Base-by-base conservation (phyloP, 1,140 invertebrate species). In the Zaprionus davidi region DNA sequence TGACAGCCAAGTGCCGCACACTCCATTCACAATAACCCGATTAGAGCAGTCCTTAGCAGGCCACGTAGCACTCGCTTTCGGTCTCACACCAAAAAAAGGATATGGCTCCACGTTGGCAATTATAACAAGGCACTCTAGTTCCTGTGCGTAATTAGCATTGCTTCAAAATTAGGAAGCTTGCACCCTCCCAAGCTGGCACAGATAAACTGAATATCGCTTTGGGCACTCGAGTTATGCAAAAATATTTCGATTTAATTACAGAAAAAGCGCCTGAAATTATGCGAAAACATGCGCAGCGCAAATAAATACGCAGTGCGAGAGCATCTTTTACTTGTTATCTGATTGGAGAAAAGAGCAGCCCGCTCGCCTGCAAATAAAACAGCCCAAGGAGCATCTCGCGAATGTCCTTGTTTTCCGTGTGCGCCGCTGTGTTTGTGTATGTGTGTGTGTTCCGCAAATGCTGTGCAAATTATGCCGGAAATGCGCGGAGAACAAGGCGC, bases 381-480 rank as follows among this genome's bases (percentile, higher is more conserved):
- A 46, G 57, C 38, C 53, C 44, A n/a, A 73, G 44, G 34, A 73
- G 67, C 66, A 53, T 41, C 41, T 44, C 55, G 55, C 79, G 20
- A 68, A 66, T 71, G 67, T 75, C 67, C 75, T 82, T 67, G 80
- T 64, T 62, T 74, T 38, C 56, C 15, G 38, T 24, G 20, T 67
- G 11, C 13, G 22, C 31, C 34, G 3, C 20, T 17, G 13, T 56
- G 44, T 66, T 11, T 49, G 26, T 24, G 58, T 71, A 22, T 41
- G 70, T 56, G 57, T 70, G 51, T 62, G 64, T 67, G 65, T 78
- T 60, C 58, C 70, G 76, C 63, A 87, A 86, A 86, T 86, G 80
- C 76, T 83, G 83, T 87, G 84, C 83, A 88, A 87, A 83, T 86
- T 87, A 88, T 75, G 78, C 80, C 77, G 73, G 72, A 82, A 86